phyloP scores from a whole-genome alignment of 2,113 vertebrate species.

The Malurus elegans region DNA sequence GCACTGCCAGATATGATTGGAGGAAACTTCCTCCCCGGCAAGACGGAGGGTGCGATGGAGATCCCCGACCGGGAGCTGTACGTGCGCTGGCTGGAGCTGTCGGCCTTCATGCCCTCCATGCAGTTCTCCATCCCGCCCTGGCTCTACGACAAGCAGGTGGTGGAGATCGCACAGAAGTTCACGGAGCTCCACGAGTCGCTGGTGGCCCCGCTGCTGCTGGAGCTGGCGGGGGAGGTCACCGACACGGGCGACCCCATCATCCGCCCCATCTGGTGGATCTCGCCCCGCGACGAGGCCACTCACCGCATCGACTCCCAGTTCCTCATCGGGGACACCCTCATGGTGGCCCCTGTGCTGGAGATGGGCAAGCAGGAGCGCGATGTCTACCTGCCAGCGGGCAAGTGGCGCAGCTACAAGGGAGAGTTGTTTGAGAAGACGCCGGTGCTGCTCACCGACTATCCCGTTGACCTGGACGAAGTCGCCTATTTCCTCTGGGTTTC shows the following conservation, averaged over 20 bases:
- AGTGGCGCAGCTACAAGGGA: conserved; percentile 95
- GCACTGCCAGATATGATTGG: conserved; percentile 44
- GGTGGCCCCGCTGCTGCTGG: conserved; percentile 89
- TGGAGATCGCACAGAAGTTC: conserved; percentile 91
- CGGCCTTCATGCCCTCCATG: conserved; percentile 97
- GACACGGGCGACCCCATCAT: conserved; percentile 94
- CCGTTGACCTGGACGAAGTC: conserved; percentile 76
- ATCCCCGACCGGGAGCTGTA: conserved; percentile 92
- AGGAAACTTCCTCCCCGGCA: conserved; percentile 79
- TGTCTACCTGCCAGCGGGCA: conserved; percentile 90
- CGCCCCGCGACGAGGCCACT: conserved; percentile 83
- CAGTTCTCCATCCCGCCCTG: conserved; percentile 96
- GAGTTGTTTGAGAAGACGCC: conserved; percentile 91
- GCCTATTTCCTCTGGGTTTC: conserved; percentile 89
- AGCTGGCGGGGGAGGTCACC: conserved; percentile 88
- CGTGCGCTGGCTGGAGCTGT: conserved; percentile 94
- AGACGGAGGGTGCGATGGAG: conserved; percentile 64
- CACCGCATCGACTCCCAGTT: conserved; percentile 95
- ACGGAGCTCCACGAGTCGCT: conserved; percentile 85
- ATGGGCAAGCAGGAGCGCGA: conserved; percentile 92
- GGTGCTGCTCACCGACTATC: neutral
- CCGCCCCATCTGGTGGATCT: conserved; percentile 97
- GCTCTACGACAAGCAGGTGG: conserved; percentile 89
- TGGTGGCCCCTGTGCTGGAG: conserved; percentile 94
- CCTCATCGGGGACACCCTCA: conserved; percentile 93